phyloP scores from a whole-genome alignment of 2,888 invertebrate species.

The Latrodectus hesperus region DNA sequence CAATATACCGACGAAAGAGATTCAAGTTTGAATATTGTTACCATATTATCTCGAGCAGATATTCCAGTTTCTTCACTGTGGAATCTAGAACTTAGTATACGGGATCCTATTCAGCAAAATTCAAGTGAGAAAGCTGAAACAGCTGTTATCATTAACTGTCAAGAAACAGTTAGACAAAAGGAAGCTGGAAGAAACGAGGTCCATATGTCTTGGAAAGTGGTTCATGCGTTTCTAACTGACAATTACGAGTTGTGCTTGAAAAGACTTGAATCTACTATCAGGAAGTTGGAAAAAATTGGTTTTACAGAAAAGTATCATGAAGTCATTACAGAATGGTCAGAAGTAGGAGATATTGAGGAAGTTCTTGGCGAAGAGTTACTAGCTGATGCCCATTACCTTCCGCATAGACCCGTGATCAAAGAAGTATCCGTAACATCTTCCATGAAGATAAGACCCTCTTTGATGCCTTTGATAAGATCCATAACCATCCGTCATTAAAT shows the following conservation, averaged over 20 bases:
- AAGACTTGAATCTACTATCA: not conserved
- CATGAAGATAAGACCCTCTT: slow-evolving; percentile 9
- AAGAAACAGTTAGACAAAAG: slow-evolving; percentile 16
- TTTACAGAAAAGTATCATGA: not conserved
- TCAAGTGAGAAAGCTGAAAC: slow-evolving; percentile 19
- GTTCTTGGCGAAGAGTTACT: not conserved
- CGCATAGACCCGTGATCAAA: slow-evolving; percentile 9
- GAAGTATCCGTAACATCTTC: not conserved
- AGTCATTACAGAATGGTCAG: not conserved
- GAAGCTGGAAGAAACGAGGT: slow-evolving; percentile 45
- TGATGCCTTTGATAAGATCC: not conserved
- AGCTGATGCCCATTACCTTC: not conserved
- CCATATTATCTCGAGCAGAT: too few relatives aligned
- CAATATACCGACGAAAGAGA: too few relatives aligned
- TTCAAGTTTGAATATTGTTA: too few relatives aligned
- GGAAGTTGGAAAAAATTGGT: not conserved
- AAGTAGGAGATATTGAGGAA: slow-evolving; percentile 9
- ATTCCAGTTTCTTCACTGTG: too few relatives aligned
- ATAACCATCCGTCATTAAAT: too few relatives aligned
- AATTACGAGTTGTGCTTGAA: too few relatives aligned
- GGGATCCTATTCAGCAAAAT: not conserved
- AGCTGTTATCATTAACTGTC: slow-evolving; percentile 27
- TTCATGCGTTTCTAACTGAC: not conserved
- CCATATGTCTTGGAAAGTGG: slow-evolving; percentile 11
- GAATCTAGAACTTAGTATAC: too few relatives aligned